phyloP scores from a whole-genome alignment of 2,113 vertebrate genomes.

The Nannobrachium achirus region DNA sequence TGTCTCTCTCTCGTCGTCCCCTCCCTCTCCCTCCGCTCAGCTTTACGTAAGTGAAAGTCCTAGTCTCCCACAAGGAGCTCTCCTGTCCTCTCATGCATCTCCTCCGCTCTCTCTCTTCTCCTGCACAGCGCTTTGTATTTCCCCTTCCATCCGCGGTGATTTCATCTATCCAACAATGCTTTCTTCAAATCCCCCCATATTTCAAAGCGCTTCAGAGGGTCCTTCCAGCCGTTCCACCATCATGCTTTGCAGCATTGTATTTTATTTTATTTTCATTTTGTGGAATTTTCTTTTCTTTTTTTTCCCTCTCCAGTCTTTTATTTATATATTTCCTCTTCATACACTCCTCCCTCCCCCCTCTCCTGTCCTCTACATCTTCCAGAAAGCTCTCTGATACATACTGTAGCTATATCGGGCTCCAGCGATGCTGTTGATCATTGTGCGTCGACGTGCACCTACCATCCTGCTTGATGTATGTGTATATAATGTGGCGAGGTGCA shows the following conservation, averaged over 20 bases:
- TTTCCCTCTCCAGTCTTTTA: slow-evolving; percentile 35
- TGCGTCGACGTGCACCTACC: slow-evolving; percentile 48
- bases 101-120: neutral
- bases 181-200: slow-evolving; percentile 51
- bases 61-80: no score
- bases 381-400: slow-evolving; percentile 25
- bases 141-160: slow-evolving; percentile 41
- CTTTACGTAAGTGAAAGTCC: neutral
- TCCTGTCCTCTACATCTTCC: slow-evolving; percentile 41
- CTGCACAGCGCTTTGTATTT: slow-evolving; percentile 19
- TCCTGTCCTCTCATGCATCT: neutral
- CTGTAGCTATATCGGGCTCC: slow-evolving; percentile 49
- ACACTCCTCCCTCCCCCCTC: slow-evolving; percentile 18
- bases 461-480: slow-evolving; percentile 62
- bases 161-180: slow-evolving; percentile 37
- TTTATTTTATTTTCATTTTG: no score
- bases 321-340: slow-evolving; percentile 44
- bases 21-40: neutral
- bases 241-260: no score
- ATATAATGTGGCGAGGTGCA: slow-evolving; percentile 50
- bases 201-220: slow-evolving; percentile 46
- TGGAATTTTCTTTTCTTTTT: slow-evolving; percentile 27
- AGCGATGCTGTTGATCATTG: slow-evolving; percentile 51
- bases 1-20: neutral
- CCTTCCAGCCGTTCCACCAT: no score